Percentiles rank a stretch among this genome's conserved stretches.
Evolutionary conservation across 2,888 invertebrate genomes (phyloP).

Genomic region (Amphimallon solstitiale): DNA sequence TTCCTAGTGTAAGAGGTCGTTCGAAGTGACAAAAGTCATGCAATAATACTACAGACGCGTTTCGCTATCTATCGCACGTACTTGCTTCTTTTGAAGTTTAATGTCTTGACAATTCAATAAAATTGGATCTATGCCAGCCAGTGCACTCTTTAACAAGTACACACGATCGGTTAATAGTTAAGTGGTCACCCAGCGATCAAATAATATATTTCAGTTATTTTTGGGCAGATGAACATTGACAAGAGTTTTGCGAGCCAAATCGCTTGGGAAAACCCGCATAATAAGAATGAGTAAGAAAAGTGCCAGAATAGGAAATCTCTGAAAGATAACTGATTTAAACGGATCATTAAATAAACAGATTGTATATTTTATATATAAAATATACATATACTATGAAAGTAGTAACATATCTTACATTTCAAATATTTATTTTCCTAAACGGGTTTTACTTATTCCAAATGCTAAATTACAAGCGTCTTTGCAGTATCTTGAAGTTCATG

Average conservation of each 20-base stretch:
- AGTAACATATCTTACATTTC: too few relatives aligned
- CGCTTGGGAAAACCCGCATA: constrained; percentile 13
- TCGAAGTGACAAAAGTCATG: background rate
- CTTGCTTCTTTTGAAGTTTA: constrained; percentile 13
- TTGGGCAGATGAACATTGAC: background rate
- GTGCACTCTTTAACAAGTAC: background rate
- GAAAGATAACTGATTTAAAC: background rate
- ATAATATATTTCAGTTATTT: constrained; percentile 2
- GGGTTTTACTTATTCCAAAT: too few relatives aligned
- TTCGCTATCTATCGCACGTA: background rate
- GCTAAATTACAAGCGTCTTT: too few relatives aligned
- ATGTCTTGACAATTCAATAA: constrained; percentile 26
- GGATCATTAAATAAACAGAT: too few relatives aligned
- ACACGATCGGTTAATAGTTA: constrained; percentile 5
- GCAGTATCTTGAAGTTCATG: too few relatives aligned
- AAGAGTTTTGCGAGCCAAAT: background rate
- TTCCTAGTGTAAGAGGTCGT: too few relatives aligned
- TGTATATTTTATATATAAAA: too few relatives aligned
- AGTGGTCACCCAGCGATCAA: constrained; percentile 1
- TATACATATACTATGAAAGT: too few relatives aligned
- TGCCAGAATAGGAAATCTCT: background rate
- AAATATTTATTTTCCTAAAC: too few relatives aligned
- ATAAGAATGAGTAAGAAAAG: background rate
- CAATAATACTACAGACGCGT: background rate
- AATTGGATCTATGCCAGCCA: constrained; percentile 17